phyloP scores from a whole-genome alignment of 2,797 vertebrate species.

The Diglossa cyanea region DNA sequence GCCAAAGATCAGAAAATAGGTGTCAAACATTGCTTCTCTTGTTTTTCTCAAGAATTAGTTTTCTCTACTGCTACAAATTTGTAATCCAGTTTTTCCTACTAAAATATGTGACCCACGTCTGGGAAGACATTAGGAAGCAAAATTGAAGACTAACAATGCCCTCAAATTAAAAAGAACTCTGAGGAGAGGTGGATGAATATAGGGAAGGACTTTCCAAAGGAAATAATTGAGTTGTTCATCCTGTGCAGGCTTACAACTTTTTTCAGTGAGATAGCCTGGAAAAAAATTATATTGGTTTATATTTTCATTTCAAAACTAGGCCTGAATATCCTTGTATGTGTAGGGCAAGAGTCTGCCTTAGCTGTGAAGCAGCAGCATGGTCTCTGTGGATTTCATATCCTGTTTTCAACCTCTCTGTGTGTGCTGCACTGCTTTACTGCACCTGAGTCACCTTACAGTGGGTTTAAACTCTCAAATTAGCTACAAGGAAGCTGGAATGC shows the following conservation, averaged over 20 bases:
- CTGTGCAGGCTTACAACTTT: background rate
- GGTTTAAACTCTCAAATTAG: background rate
- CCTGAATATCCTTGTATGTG: background rate
- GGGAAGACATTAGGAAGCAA: background rate
- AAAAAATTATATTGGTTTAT: background rate
- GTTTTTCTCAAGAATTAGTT: background rate
- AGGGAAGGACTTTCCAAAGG: background rate
- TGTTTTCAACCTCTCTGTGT: background rate
- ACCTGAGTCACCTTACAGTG: accelerated
- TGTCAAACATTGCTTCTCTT: background rate
- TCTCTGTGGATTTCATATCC: background rate
- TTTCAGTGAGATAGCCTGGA: background rate
- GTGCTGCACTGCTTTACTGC: background rate
- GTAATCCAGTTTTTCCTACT: background rate
- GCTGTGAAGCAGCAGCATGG: background rate
- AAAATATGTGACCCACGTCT: background rate
- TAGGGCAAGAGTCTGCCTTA: background rate
- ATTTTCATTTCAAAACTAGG: background rate
- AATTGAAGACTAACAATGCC: background rate
- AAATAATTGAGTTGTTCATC: background rate
- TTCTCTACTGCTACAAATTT: background rate
- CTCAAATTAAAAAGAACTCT: background rate
- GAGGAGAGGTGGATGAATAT: background rate
- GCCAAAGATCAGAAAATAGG: background rate
- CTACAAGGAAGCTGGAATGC: background rate